phyloP scores from a whole-genome alignment of 2,888 invertebrate genomes.

The Corbicula japonica region DNA sequence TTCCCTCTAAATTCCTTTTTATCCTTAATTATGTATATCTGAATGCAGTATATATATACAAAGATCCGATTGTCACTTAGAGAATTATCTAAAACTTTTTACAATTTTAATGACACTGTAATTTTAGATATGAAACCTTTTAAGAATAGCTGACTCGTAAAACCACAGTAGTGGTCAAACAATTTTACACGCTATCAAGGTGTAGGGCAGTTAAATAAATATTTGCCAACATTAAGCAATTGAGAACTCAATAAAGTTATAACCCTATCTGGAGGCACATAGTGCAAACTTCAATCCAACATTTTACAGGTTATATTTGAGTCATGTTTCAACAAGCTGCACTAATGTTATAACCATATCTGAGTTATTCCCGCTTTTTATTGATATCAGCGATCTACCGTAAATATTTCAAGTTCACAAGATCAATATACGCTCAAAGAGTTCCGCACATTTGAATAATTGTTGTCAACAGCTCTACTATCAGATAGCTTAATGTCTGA shows the following conservation, averaged over 20 bases:
- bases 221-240: conserved; percentile 31
- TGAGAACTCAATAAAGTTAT: conserved; percentile 14
- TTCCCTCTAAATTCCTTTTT: too few relatives aligned
- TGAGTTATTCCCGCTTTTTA: conserved; percentile 18
- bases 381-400: not conserved
- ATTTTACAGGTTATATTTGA: conserved; percentile 12
- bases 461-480: conserved; percentile 25
- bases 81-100: not conserved
- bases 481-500: conserved; percentile 13
- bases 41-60: too few relatives aligned
- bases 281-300: conserved; percentile 12
- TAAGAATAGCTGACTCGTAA: conserved; percentile 12
- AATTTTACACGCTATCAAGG: conserved; percentile 16
- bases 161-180: conserved; percentile 15
- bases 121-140: too few relatives aligned
- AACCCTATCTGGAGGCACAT: conserved; percentile 2
- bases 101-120: not conserved
- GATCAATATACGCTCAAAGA: conserved; percentile 13
- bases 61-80: not conserved
- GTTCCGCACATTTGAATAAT: conserved; percentile 12
- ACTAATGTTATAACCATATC: conserved; percentile 9
- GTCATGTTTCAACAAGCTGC: conserved; percentile 12
- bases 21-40: too few relatives aligned
- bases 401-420: conserved; percentile 26
- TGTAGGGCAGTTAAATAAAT: conserved; percentile 12